A percentile compares a stretch with the other conserved stretches of the same genome.
Evolutionary conservation across 1,140 invertebrate species (phyloP).

Genomic region (Leptopilina clavipes): DNA sequence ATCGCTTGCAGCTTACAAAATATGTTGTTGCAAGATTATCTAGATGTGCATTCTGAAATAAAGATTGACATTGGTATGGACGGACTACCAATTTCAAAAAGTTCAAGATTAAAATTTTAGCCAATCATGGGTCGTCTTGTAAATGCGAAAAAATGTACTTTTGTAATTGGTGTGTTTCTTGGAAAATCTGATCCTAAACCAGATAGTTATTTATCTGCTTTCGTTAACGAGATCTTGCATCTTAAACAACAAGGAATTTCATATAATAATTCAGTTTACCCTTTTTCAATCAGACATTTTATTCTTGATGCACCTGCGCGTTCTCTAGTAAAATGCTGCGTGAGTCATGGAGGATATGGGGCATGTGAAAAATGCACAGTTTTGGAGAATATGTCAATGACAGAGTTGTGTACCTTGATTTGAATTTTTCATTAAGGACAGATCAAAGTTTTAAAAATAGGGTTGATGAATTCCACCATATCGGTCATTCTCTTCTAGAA

Average conservation of each 20-base stretch:
- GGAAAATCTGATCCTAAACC: neutral
- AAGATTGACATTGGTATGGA: neutral
- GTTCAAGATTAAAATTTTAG: neutral
- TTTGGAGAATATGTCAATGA: neutral
- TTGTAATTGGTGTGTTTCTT: neutral
- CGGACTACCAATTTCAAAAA: neutral
- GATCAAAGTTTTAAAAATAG: neutral
- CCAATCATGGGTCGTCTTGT: neutral
- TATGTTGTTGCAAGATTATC: neutral
- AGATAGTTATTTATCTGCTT: neutral
- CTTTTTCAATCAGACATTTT: neutral
- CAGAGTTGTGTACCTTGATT: neutral
- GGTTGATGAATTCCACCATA: neutral
- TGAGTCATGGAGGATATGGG: neutral
- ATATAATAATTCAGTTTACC: neutral
- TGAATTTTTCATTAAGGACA: neutral
- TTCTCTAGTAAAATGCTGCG: neutral
- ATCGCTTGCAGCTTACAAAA: neutral
- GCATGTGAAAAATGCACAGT: neutral
- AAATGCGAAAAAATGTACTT: neutral
- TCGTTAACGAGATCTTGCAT: neutral
- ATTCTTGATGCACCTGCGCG: neutral
- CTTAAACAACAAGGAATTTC: neutral
- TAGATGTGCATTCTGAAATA: neutral
- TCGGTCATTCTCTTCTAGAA: neutral